Conservation (phyloP, 2,113 vertebrate genomes). For the Phalacrocorax carbo region DNA sequence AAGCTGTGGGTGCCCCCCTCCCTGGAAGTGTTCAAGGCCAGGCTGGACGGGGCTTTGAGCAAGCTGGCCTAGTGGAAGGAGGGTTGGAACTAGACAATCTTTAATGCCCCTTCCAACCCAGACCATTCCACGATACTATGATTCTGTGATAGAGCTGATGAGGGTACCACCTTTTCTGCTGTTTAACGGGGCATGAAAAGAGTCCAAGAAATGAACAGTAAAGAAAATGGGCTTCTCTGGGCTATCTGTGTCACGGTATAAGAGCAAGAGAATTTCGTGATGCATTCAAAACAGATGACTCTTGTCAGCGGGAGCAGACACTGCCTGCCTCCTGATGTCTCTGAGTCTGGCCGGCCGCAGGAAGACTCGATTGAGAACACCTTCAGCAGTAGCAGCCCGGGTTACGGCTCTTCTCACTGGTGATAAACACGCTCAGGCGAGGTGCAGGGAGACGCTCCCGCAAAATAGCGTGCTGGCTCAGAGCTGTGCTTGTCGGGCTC, state of each 20-base stretch:
- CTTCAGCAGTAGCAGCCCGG: not conserved
- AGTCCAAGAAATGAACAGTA: not conserved
- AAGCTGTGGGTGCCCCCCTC: not conserved
- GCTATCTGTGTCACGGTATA: not conserved
- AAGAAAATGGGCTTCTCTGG: not conserved
- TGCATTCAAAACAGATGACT: not conserved
- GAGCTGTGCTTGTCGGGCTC: not conserved
- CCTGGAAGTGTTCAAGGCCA: not conserved
- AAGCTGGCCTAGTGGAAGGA: not conserved
- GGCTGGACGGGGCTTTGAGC: not conserved
- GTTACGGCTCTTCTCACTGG: not conserved
- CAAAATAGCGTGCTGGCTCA: fast-evolving
- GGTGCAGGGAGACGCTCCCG: not conserved
- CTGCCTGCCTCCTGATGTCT: not conserved
- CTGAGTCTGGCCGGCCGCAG: fast-evolving
- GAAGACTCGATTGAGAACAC: not conserved
- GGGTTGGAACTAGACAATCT: not conserved
- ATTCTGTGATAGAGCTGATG: not conserved
- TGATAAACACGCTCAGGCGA: not conserved
- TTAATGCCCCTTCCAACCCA: not conserved
- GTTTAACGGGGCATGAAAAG: not conserved
- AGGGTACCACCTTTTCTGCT: not conserved
- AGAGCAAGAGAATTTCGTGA: not conserved
- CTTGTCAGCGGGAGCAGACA: not conserved
- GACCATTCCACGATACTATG: not conserved